Percentiles rank a stretch among this genome's conserved stretches.
These are phyloP conservation scores for Cephus cinctus DNA, from an alignment of 1,140 invertebrate genomes.

Conservation along the genomic window DNA sequence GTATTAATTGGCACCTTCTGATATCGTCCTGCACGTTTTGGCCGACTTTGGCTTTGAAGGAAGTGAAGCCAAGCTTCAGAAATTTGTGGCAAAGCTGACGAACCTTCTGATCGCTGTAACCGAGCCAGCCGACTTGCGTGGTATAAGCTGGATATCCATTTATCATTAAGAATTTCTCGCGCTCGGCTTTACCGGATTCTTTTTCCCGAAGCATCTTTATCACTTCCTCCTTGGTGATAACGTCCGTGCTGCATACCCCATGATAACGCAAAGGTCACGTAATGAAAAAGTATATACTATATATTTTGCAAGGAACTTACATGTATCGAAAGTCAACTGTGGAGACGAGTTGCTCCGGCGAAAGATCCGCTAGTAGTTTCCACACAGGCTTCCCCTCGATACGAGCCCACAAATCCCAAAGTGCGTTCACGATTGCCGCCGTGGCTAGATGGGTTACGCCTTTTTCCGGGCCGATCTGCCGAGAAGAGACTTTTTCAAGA, in stretches of 20 bases:
- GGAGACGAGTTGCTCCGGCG: constrained; percentile 78
- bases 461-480: constrained; percentile 88
- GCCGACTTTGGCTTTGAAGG: constrained; percentile 92
- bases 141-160: constrained; percentile 79
- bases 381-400: constrained; percentile 83
- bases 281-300: constrained; percentile 7
- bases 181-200: constrained; percentile 58
- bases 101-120: constrained; percentile 72
- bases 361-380: constrained; percentile 80
- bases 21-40: constrained; percentile 76
- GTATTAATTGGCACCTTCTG: constrained; percentile 67
- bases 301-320: constrained; percentile 49
- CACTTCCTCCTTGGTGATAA: constrained; percentile 80
- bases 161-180: constrained; percentile 59
- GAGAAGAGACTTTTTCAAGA: too few species aligned
- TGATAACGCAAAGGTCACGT: too few species aligned
- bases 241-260: constrained; percentile 74
- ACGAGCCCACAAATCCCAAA: constrained; percentile 91
- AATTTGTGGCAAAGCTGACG: constrained; percentile 70
- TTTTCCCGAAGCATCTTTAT: constrained; percentile 69
- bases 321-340: constrained; percentile 86
- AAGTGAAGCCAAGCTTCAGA: constrained; percentile 71
- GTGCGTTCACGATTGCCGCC: constrained; percentile 84
- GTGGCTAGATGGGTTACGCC: constrained; percentile 85
- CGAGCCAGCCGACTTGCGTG: constrained; percentile 79